Percentiles rank a stretch among this genome's conserved stretches.
Evolutionary conservation across 2,113 vertebrate genomes (phyloP).

Genomic region (Brachyhypopomus gauderio): DNA sequence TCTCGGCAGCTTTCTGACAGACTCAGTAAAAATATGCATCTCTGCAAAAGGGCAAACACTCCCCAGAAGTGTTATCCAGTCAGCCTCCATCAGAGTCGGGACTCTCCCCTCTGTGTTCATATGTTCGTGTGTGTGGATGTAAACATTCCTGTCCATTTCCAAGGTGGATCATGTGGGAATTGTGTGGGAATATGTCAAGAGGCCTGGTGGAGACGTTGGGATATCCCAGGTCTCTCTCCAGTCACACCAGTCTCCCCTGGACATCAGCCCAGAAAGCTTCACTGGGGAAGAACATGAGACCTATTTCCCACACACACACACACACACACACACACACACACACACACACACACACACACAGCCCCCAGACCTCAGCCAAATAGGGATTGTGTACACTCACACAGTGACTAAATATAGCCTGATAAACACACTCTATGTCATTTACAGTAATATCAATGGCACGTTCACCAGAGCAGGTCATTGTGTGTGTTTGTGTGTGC

Average conservation of each 20-base stretch:
- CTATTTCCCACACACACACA: conserved; percentile 52
- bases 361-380: conserved; percentile 45
- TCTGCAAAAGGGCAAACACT: not conserved
- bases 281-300: conserved; percentile 47
- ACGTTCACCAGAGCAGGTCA: conserved; percentile 24
- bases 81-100: not conserved
- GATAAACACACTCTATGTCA: conserved; percentile 51
- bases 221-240: conserved; percentile 22
- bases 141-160: not conserved
- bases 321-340: not conserved
- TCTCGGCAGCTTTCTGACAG: conserved; percentile 12
- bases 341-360: conserved; percentile 19
- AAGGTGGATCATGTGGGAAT: conserved; percentile 7
- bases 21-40: not conserved
- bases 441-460: conserved; percentile 48
- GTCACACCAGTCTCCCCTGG: conserved; percentile 37
- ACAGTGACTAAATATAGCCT: conserved; percentile 49
- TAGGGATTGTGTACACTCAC: conserved; percentile 51
- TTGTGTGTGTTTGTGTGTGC: conserved; percentile 29
- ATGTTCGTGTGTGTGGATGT: not conserved
- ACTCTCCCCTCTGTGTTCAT: too few species aligned
- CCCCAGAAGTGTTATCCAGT: not conserved
- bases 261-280: conserved; percentile 51
- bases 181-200: conserved; percentile 49
- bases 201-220: conserved; percentile 34